phyloP scores from a whole-genome alignment of 1,140 invertebrate species.

The Drosophila bifasciata region DNA sequence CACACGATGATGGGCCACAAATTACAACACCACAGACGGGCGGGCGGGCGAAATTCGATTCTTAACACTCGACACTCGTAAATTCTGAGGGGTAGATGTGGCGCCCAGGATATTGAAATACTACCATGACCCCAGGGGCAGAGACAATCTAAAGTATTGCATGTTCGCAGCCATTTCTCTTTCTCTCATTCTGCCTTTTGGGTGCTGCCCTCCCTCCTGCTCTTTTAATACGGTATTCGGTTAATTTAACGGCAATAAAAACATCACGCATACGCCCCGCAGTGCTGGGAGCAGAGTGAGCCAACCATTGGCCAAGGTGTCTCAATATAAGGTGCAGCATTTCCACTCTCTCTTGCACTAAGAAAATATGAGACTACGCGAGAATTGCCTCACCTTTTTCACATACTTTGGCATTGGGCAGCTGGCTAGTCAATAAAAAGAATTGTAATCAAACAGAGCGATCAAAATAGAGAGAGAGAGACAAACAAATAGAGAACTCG shows the following conservation, averaged over 20 bases:
- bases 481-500: not conserved
- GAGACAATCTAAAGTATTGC: constrained; percentile 39
- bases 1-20: constrained; percentile 41
- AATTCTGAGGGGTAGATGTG: constrained; percentile 29
- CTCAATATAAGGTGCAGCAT: constrained; percentile 44
- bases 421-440: not conserved
- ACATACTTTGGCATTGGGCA: constrained; percentile 32
- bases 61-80: constrained; percentile 41
- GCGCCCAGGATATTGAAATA: constrained; percentile 50
- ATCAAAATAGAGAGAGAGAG: not conserved
- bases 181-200: not conserved
- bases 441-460: not conserved
- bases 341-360: too few relatives aligned
- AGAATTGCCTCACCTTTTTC: too few relatives aligned
- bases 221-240: constrained; percentile 24
- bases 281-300: constrained; percentile 28
- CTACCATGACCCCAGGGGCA: constrained; percentile 32
- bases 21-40: constrained; percentile 40
- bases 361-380: too few relatives aligned
- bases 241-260: constrained; percentile 80
- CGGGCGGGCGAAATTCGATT: constrained; percentile 45
- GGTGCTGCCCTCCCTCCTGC: not conserved
- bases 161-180: constrained; percentile 43
- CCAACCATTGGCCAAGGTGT: not conserved
- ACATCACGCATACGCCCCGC: constrained; percentile 79